A percentile compares a stretch with the other conserved stretches of the same genome.
Conservation (phyloP, 1,140 invertebrate species). For the Nephila pilipes region DNA sequence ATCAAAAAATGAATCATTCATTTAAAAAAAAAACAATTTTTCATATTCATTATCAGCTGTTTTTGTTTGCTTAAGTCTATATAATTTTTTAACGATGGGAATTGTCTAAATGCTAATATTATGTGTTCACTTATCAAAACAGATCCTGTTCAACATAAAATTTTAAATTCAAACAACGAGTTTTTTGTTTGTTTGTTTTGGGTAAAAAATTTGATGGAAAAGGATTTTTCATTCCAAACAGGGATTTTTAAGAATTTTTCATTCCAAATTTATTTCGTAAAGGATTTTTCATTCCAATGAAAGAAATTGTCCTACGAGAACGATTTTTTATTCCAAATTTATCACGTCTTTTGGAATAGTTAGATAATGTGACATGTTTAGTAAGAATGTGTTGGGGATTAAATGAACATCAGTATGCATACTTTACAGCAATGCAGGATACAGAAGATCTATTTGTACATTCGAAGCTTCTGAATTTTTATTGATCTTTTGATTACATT, state of each 20-base stretch:
- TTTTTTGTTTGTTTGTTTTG: too few relatives aligned
- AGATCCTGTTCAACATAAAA: background rate
- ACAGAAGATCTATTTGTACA: too few relatives aligned
- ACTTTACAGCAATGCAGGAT: too few relatives aligned
- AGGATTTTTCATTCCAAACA: too few relatives aligned
- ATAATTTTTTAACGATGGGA: background rate
- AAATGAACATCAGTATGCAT: too few relatives aligned
- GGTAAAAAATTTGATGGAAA: too few relatives aligned
- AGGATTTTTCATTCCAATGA: constrained; percentile 80
- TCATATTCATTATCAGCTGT: background rate
- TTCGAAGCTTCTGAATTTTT: background rate
- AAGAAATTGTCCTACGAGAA: constrained; percentile 56
- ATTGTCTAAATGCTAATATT: background rate
- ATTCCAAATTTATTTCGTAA: too few relatives aligned
- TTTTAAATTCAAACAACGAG: constrained; percentile 82
- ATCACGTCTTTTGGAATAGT: background rate
- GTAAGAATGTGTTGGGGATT: background rate
- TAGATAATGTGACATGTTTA: constrained; percentile 27
- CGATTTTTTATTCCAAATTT: constrained; percentile 23
- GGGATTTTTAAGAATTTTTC: too few relatives aligned
- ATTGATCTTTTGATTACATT: too few relatives aligned
- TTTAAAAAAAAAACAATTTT: constrained; percentile 20
- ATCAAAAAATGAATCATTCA: constrained; percentile 27
- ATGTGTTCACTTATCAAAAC: background rate
- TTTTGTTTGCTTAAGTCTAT: constrained; percentile 11